Percentiles rank a stretch among this genome's conserved stretches.
Evolutionary conservation across 2,113 vertebrate species (phyloP).

Genomic region (Bos javanicus): DNA sequence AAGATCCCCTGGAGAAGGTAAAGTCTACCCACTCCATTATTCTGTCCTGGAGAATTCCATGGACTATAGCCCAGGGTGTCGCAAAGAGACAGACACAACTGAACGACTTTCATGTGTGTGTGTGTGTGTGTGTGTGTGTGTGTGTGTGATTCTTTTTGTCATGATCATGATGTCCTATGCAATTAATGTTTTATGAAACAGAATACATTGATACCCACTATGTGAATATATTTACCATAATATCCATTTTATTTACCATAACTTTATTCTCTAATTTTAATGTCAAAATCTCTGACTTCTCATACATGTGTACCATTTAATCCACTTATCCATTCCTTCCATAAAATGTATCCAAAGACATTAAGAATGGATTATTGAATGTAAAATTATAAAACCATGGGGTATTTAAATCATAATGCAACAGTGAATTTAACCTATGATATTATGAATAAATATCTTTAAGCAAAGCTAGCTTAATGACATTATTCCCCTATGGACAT

Average conservation of each 20-base stretch:
- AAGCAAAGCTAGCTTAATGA: background rate
- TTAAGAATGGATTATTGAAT: background rate
- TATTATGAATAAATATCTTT: background rate
- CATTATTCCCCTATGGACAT: background rate
- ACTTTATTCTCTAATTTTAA: background rate
- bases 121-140: background rate
- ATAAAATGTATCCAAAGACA: background rate
- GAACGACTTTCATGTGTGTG: accelerated
- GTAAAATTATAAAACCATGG: background rate
- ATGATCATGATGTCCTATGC: background rate
- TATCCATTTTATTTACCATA: background rate
- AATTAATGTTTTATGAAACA: background rate
- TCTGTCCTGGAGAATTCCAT: background rate
- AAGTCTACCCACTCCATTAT: background rate
- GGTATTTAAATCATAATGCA: background rate
- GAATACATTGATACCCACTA: background rate
- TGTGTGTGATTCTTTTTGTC: no score
- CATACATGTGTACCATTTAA: background rate
- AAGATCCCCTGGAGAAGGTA: background rate
- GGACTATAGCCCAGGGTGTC: background rate
- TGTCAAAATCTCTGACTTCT: background rate
- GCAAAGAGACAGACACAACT: background rate
- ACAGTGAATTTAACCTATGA: background rate
- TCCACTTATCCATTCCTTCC: background rate
- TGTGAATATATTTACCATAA: background rate